phyloP scores from a whole-genome alignment of 2,797 vertebrate genomes.

The Melopsittacus undulatus region DNA sequence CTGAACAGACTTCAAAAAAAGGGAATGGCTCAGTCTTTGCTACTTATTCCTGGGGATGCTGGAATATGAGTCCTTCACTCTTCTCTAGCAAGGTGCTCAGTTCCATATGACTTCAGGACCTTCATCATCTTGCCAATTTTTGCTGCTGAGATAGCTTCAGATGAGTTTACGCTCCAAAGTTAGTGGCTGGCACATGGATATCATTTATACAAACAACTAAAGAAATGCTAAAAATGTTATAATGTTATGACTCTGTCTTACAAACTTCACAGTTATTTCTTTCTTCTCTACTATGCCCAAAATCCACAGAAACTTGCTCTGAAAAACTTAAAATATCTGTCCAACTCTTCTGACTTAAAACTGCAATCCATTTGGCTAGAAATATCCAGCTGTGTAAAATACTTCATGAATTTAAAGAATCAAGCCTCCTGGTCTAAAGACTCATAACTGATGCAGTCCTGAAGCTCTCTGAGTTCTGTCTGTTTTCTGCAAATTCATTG shows the following conservation, averaged over 20 bases:
- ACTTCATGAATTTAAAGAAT: not conserved
- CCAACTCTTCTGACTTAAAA: not conserved
- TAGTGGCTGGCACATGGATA: not conserved
- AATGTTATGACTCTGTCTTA: not conserved
- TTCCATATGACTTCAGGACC: not conserved
- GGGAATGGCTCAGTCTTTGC: not conserved
- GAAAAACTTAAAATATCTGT: not conserved
- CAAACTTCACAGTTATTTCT: not conserved
- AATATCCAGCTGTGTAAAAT: not conserved
- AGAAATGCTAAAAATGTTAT: not conserved
- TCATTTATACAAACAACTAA: not conserved
- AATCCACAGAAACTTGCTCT: not conserved
- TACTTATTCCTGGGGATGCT: not conserved
- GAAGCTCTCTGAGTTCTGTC: not conserved
- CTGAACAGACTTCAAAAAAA: not conserved
- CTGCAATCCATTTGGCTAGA: not conserved
- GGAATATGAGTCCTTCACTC: not conserved
- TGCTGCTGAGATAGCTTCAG: not conserved
- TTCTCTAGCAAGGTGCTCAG: not conserved
- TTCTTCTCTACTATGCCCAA: not conserved
- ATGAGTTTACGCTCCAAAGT: not conserved
- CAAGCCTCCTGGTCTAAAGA: not conserved
- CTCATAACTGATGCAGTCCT: not conserved
- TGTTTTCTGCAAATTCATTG: not conserved
- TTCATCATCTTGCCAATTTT: not conserved